Base-by-base conservation (phyloP, 2,797 vertebrate species). In the Dryobates pubescens region DNA sequence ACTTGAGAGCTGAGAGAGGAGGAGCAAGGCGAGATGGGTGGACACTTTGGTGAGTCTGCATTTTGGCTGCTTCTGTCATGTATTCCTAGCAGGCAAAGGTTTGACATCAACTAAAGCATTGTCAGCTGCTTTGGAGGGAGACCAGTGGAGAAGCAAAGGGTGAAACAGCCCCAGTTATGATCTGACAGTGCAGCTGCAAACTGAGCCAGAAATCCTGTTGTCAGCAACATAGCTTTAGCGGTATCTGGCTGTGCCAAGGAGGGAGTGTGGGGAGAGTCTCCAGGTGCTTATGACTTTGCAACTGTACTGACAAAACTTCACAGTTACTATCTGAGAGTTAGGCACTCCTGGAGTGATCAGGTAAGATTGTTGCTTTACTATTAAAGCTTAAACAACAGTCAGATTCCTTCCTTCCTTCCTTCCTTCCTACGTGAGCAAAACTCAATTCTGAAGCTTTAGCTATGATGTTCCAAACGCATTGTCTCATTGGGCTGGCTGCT, bases 171-270 rank as follows among this genome's bases (percentile, higher is more conserved):
- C 14, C 2, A 1, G 16, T 64, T 10, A 3, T 4, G 10, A 45
- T 59, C 57, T 43, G 57, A 57, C 18, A 54, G 3, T 36, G 27
- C 24, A 70, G 29, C 62, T 45, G 64, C 47, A 36, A 51, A 15
- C 43, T 19, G 59, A 73, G 43, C 61, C 67, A 47, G 62, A 70
- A 79, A n/a, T 26, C 41, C 47, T 62, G 18, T 26, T 18, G 34
- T 27, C 64, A 29, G 2, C 51, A 45, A 45, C 2, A 1, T 6
- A 26, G 54, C 26, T 47, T 11, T 24, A 54, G 26, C 0, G 3
- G 4, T 27, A 27, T 7, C 54, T 32, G 53, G 15, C 53, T 38
- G 38, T 17, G 57, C 58, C 23, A 22, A 68, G 70, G 27, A 17
- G 5, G 3, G 20, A 1, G 0, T 1, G 12, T 17, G 36, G 58